Conservation (phyloP, 1,140 invertebrate genomes). For the Drosophila hydei region DNA sequence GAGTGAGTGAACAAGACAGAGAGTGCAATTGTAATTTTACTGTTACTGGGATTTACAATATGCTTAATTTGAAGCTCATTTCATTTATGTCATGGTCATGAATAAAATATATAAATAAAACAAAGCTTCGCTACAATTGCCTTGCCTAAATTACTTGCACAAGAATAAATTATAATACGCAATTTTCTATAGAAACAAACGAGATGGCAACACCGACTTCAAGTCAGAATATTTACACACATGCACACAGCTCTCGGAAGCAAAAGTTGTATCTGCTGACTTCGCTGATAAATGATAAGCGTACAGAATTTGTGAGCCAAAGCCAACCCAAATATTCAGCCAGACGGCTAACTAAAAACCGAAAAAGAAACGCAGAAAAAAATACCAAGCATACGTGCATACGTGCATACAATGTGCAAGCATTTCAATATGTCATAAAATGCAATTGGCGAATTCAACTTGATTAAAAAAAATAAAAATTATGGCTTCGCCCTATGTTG, state of each 20-base stretch:
- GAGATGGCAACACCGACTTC: constrained; percentile 39
- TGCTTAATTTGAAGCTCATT: background rate
- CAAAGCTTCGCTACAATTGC: background rate
- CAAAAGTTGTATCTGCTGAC: constrained; percentile 52
- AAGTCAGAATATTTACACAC: constrained; percentile 20
- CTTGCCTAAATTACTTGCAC: background rate
- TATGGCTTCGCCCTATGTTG: constrained; percentile 34
- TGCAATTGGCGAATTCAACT: constrained; percentile 35
- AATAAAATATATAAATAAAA: constrained; percentile 12
- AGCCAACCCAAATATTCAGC: background rate
- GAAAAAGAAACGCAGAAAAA: constrained; percentile 27
- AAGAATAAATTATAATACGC: background rate
- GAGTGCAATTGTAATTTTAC: constrained; percentile 10
- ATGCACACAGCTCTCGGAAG: constrained; percentile 31
- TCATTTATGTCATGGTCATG: constrained; percentile 18
- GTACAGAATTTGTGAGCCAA: constrained; percentile 29
- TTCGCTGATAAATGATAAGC: constrained; percentile 52
- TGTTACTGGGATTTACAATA: background rate
- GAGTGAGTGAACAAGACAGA: constrained; percentile 36
- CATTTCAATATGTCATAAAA: constrained; percentile 28
- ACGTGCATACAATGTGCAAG: constrained; percentile 3
- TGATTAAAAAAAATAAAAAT: constrained; percentile 32
- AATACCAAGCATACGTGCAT: background rate
- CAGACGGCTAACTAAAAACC: constrained; percentile 8
- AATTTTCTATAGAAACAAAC: constrained; percentile 24